Evolutionary conservation across 2,797 vertebrate genomes (phyloP).

Genomic region (Peromyscus attwateri): DNA sequence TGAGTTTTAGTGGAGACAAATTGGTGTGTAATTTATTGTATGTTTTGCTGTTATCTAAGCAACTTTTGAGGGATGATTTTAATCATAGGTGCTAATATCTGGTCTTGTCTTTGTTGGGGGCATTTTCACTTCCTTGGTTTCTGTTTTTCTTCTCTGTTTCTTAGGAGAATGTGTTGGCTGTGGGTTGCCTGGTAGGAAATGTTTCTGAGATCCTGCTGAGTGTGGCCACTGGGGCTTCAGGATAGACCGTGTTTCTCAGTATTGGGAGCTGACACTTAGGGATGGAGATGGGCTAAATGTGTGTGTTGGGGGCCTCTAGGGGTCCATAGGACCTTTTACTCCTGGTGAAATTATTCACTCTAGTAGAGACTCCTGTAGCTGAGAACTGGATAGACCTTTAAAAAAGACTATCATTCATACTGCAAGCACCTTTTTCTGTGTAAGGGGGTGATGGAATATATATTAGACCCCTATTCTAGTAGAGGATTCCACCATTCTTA

Average conservation of each 20-base stretch:
- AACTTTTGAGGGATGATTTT: too few species aligned
- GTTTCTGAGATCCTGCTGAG: neutral
- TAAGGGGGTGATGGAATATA: neutral
- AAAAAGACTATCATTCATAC: neutral
- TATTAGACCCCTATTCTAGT: neutral
- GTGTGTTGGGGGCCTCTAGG: neutral
- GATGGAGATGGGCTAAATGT: neutral
- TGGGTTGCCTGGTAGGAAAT: too few species aligned
- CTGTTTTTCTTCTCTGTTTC: neutral
- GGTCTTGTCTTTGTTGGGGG: neutral
- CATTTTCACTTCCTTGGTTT: neutral
- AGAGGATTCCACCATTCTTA: slow-evolving; percentile 1
- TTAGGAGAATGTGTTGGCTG: neutral
- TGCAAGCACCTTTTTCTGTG: neutral
- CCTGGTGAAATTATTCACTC: neutral
- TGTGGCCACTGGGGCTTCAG: too few species aligned
- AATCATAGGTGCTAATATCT: neutral
- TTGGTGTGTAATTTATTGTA: neutral
- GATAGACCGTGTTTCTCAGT: neutral
- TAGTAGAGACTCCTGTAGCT: neutral
- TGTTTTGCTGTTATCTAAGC: neutral
- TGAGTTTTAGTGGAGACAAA: neutral
- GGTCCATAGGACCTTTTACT: neutral
- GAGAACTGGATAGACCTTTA: neutral
- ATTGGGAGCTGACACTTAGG: neutral